phyloP scores from a whole-genome alignment of 1,140 invertebrate species.

The Caenorhabditis inopinata region DNA sequence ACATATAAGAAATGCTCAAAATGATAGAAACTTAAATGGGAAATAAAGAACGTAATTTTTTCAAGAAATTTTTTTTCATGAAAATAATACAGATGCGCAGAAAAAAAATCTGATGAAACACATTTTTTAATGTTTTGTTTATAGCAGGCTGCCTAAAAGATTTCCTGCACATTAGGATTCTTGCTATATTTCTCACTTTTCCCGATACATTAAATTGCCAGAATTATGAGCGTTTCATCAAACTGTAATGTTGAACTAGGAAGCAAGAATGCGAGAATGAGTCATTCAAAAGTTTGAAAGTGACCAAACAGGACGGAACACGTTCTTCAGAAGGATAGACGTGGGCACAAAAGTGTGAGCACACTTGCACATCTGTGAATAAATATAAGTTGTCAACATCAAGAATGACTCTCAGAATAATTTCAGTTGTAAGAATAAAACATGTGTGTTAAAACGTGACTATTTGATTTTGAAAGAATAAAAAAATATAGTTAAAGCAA shows the following conservation, averaged over 20 bases:
- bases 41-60: background rate
- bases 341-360: background rate
- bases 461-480: no score
- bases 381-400: background rate
- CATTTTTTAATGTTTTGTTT: no score
- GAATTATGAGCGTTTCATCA: background rate
- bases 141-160: no score
- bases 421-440: no score
- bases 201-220: background rate
- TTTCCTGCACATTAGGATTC: no score
- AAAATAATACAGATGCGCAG: no score
- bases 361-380: background rate
- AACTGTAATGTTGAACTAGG: background rate
- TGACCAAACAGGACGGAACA: background rate
- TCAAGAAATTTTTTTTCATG: no score
- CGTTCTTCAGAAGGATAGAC: no score
- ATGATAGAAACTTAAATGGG: background rate
- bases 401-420: no score
- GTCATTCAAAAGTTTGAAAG: background rate
- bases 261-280: background rate
- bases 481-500: no score
- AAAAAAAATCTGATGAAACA: no score
- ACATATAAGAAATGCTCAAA: conserved; percentile 9
- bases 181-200: background rate
- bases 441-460: no score